Evolutionary conservation across 2,113 vertebrate species (phyloP), one percentile per base, ranked within the genome.

Genomic region (Etheostoma cragini): DNA sequence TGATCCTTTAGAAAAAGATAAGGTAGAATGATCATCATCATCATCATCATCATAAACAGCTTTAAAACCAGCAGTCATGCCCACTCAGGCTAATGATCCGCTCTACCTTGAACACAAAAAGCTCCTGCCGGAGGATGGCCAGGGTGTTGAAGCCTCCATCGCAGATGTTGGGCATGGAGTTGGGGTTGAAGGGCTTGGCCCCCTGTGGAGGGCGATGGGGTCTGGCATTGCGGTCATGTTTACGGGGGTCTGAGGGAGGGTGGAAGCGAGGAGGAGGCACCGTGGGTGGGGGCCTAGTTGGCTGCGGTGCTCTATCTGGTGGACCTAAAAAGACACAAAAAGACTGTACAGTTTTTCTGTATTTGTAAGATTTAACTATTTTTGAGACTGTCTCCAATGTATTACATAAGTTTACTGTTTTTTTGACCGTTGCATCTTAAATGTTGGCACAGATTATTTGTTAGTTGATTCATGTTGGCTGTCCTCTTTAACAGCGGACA

Each of bases 71-170:
- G 49, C 54, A 33, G 45, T 15, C 19, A 42, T 14, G 61, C n/a
- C 71, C 17, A 1, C 52, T 72, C 26, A 24, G 3, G 11, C 22
- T 33, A 30, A 50, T 90, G 13, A 21, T 21, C 19, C 7, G 8
- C 21, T 72, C 87, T 96, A 99, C 98, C 98, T 99, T 99, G 89
- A 99, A 99, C 83, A 99, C 98, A 92, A 99, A 99, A 89, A 99
- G 97, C 94, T 99, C 98, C 67, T 97, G 94, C 35, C 98, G 96
- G 73, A 99, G 96, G 92, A 99, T 97, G 89, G 98, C 98, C 87
- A 99, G 92, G 13, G 98, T 99, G 94, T 99, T 98, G 94, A 99
- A 99, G 93, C 98, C 97, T 60, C 98, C 98, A 63, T 99, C 98
- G 60, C 98, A 99, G 95, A 99, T 99, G 95, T 97, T 98, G 70